A percentile compares a stretch with the other conserved stretches of the same genome.
phyloP scores from a whole-genome alignment of 2,113 vertebrate genomes.

The Suricata suricatta region DNA sequence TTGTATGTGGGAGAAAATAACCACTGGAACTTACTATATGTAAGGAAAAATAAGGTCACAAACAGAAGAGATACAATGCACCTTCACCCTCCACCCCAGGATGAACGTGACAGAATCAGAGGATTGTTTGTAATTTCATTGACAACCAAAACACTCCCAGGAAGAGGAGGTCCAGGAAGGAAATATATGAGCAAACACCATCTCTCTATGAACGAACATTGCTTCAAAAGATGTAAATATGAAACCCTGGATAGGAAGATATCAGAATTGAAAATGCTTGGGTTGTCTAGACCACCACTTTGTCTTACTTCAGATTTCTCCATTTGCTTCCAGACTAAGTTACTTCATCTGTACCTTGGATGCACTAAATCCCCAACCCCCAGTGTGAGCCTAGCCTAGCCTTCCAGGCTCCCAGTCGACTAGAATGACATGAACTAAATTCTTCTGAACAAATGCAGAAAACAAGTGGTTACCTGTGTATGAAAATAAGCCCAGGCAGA shows the following conservation, averaged over 20 bases:
- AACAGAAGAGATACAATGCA: neutral
- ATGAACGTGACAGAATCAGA: neutral
- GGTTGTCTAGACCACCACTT: neutral
- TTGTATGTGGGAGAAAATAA: neutral
- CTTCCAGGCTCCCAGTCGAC: neutral
- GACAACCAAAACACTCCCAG: neutral
- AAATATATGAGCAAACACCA: neutral
- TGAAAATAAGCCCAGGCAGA: conserved; percentile 2
- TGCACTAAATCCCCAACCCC: neutral
- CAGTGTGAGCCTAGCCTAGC: neutral
- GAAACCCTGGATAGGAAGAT: neutral
- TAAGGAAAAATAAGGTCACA: neutral
- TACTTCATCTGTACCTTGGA: neutral
- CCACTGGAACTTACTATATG: neutral
- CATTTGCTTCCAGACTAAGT: neutral
- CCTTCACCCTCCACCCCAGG: neutral
- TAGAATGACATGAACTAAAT: neutral
- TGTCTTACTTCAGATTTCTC: neutral
- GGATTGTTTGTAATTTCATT: neutral
- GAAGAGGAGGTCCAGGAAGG: neutral
- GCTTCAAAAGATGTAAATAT: neutral
- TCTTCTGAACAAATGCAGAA: neutral
- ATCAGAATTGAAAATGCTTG: neutral
- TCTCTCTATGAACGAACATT: neutral
- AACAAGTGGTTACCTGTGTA: neutral